Conservation (phyloP, 2,797 vertebrate species). For the Cryptoblepharus egeriae region DNA sequence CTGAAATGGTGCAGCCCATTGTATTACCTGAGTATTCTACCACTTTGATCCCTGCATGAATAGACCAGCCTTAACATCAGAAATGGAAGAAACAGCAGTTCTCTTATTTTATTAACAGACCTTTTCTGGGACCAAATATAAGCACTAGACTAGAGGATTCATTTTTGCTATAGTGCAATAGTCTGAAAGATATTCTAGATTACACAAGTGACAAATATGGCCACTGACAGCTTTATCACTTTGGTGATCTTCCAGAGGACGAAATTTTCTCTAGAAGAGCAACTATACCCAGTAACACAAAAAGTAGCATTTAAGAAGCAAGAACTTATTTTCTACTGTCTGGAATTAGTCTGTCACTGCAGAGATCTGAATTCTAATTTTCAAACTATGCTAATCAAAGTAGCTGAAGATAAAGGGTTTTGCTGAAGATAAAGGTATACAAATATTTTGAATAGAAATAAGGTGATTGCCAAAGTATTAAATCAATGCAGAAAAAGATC, state of each 20-base stretch:
- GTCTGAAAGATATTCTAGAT: conserved; percentile 68
- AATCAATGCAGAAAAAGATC: not conserved
- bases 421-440: not conserved
- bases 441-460: conserved; percentile 4
- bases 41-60: not conserved
- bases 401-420: not conserved
- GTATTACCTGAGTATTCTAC: not conserved
- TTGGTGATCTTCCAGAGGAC: conserved; percentile 73
- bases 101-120: not conserved
- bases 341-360: conserved; percentile 61
- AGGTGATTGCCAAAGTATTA: not conserved
- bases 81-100: not conserved
- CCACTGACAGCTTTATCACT: conserved; percentile 65
- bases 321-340: conserved; percentile 59
- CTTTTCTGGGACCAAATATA: conserved; percentile 54
- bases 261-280: conserved; percentile 68
- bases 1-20: not conserved
- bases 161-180: conserved; percentile 68
- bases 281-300: conserved; percentile 63
- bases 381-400: conserved; percentile 12
- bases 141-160: conserved; percentile 63
- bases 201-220: conserved; percentile 67
- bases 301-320: conserved; percentile 65
- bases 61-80: not conserved
- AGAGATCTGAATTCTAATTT: conserved; percentile 50